Percentiles rank a stretch among this genome's conserved stretches.
Evolutionary conservation across 2,888 invertebrate species (phyloP).

Genomic region (Steromphala cineraria): DNA sequence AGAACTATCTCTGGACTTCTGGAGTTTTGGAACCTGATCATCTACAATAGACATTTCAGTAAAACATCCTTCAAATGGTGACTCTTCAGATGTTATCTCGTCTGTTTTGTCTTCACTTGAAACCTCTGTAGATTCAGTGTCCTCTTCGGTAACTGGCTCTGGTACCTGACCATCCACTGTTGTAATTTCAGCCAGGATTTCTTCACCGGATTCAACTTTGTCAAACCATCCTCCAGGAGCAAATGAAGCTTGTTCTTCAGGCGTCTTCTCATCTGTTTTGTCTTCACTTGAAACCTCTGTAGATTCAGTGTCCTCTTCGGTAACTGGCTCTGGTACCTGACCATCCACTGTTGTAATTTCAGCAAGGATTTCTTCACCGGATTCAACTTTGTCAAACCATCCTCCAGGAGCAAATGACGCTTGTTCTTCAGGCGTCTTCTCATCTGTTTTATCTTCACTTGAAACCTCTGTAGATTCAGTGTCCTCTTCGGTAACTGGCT

Average conservation of each 20-base stretch:
- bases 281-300: neutral
- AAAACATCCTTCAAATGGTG: neutral
- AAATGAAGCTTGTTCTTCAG: neutral
- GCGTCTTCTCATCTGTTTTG: neutral
- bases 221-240: neutral
- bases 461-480: neutral
- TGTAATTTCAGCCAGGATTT: neutral
- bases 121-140: neutral
- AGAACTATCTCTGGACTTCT: too few species aligned
- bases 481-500: neutral
- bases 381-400: too few species aligned
- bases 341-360: too few species aligned
- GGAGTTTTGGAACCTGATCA: too few species aligned
- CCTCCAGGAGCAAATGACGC: too few species aligned
- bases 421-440: neutral
- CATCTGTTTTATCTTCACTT: neutral
- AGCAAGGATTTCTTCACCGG: too few species aligned
- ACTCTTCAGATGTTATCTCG: neutral
- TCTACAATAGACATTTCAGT: neutral
- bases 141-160: neutral
- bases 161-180: neutral
- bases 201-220: neutral
- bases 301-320: neutral
- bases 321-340: neutral
- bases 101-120: neutral